These are phyloP conservation scores for Apoda limacodes DNA, from an alignment of 2,888 invertebrate species.

Conservation along the genomic window DNA sequence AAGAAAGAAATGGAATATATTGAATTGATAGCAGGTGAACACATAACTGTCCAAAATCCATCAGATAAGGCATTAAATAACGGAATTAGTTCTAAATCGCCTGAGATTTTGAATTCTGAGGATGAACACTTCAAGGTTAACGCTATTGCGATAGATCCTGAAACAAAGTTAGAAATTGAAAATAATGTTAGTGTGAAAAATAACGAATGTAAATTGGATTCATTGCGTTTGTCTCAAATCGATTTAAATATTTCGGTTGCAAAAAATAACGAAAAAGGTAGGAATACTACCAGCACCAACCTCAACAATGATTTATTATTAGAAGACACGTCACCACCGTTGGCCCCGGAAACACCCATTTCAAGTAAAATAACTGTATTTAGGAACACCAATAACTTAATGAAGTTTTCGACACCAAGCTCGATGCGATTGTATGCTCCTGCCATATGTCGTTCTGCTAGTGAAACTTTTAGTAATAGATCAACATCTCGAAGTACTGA, in stretches of 20 bases:
- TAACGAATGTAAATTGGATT: background rate
- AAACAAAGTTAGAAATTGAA: slow-evolving; percentile 16
- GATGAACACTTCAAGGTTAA: too few relatives aligned
- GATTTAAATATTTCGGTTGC: too few relatives aligned
- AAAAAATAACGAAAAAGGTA: background rate
- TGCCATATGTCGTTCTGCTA: slow-evolving; percentile 58
- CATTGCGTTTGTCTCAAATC: background rate
- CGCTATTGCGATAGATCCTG: slow-evolving; percentile 28
- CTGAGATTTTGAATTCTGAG: slow-evolving; percentile 25
- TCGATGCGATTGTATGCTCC: slow-evolving; percentile 46
- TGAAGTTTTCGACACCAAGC: slow-evolving; percentile 26
- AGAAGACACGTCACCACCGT: slow-evolving; percentile 39
- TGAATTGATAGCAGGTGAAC: slow-evolving; percentile 19
- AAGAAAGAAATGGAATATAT: slow-evolving; percentile 10
- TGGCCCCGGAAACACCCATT: slow-evolving; percentile 35
- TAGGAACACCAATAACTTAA: slow-evolving; percentile 18
- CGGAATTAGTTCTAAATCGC: slow-evolving; percentile 23
- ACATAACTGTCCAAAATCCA: slow-evolving; percentile 24
- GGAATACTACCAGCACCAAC: background rate
- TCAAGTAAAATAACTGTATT: slow-evolving; percentile 18
- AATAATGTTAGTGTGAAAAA: slow-evolving; percentile 1
- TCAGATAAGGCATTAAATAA: slow-evolving; percentile 19
- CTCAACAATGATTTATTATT: slow-evolving; percentile 21
- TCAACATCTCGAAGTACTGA: slow-evolving; percentile 32
- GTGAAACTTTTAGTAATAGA: slow-evolving; percentile 48